Evolutionary conservation across 2,797 vertebrate genomes (phyloP), one percentile per base, ranked within the genome.

Genomic region (Knipowitschia caucasica): DNA sequence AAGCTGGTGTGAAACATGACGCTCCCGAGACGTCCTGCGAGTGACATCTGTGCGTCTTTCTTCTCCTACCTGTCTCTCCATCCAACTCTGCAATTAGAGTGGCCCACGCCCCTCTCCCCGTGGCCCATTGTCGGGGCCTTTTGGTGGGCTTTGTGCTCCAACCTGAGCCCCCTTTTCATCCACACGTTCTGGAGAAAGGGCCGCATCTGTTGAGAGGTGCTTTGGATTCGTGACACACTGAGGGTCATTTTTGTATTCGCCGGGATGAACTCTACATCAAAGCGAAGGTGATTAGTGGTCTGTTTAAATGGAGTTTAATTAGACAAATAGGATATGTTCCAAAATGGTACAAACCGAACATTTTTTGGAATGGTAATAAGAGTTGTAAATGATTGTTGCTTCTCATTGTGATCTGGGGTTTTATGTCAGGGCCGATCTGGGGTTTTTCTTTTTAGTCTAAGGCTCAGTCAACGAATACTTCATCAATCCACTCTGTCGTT

Each of bases 191-290:
- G 68, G 73, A 84, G 80, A 79, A 75, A 78, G 77, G 79, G 59
- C 77, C 75, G 39, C 43, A 81, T 87, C 74, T 88, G 84, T 83
- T 81, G 57, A 83, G 64, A 82, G 83, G 82, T 65, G 75, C 45
- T 72, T 65, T 67, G 60, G 71, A 73, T 75, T 81, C 67, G 65
- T 81, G 76, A 80, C 66, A 50, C 59, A 59, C 58, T 23, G 40
- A 33, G 53, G 77, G 71, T 82, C 75, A 62, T 67, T 54, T 73
- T 40, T 73, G 73, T 60, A 69, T 80, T 81, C 70, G 71, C 68
- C 60, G 52, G 61, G 67, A 50, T 78, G 52, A 77, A 73, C 74
- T 73, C 64, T 57, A 61, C 61, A 73, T 75, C 70, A n/a, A n/a
- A 78, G 77, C 79, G 77, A 72, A 58, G 67, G 75, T 64, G 73